These are phyloP conservation scores for Eubucco bourcierii DNA, from an alignment of 2,113 vertebrate species.

Conservation along the genomic window DNA sequence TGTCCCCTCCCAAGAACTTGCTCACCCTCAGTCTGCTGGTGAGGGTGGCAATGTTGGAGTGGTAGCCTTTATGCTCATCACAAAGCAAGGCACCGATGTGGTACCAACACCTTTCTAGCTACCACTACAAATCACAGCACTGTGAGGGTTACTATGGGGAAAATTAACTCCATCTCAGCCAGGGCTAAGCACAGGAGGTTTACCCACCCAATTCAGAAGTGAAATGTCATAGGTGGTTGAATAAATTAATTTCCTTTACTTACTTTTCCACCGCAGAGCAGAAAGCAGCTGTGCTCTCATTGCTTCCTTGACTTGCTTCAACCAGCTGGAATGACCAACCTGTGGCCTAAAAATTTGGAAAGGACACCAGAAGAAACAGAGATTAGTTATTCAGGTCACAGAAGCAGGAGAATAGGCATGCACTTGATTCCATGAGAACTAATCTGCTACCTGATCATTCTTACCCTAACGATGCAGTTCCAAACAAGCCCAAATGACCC, in stretches of 20 bases:
- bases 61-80: background rate
- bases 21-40: background rate
- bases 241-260: conserved; percentile 21
- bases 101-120: background rate
- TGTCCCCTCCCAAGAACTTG: background rate
- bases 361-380: conserved; percentile 1
- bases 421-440: background rate
- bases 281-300: conserved; percentile 48
- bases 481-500: background rate
- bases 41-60: too few species aligned
- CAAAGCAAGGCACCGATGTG: background rate
- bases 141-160: background rate
- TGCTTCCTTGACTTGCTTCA: conserved; percentile 56
- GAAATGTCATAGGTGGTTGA: background rate
- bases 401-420: background rate
- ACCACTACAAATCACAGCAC: background rate
- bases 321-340: conserved; percentile 55
- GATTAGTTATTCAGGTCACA: conserved; percentile 17
- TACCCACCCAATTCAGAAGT: background rate
- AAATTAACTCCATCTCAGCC: background rate
- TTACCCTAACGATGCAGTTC: background rate
- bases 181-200: background rate
- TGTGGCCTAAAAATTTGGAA: conserved; percentile 46
- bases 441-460: background rate
- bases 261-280: conserved; percentile 67